Evolutionary conservation across 2,113 vertebrate genomes (phyloP).

Genomic region (Anhinga rufa): DNA sequence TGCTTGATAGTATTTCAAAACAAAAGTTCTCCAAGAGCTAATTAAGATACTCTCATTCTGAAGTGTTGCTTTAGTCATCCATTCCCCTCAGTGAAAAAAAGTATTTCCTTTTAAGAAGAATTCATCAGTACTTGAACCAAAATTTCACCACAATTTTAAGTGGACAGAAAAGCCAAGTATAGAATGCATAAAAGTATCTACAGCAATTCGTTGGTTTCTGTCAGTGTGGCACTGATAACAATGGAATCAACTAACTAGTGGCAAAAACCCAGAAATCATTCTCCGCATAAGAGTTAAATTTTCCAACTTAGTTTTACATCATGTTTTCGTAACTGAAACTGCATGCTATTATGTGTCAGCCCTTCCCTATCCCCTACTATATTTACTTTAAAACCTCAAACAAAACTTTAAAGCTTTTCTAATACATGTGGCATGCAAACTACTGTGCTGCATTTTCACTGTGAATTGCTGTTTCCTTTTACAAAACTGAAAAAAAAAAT

Average conservation of each 20-base stretch:
- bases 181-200: not conserved
- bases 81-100: not conserved
- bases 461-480: not conserved
- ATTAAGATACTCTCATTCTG: not conserved
- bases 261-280: not conserved
- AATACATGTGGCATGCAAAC: not conserved
- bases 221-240: not conserved
- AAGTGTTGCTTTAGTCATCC: not conserved
- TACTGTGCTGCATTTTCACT: not conserved
- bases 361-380: not conserved
- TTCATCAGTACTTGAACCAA: not conserved
- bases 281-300: not conserved
- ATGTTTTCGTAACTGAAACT: not conserved
- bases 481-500: not conserved
- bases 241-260: not conserved
- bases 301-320: not conserved
- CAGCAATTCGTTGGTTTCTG: not conserved
- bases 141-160: not conserved
- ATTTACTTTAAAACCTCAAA: not conserved
- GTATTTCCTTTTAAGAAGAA: not conserved
- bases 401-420: not conserved
- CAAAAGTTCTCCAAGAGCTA: slow-evolving; percentile 44
- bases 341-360: not conserved
- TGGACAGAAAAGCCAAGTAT: not conserved
- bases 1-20: slow-evolving; percentile 52